Evolutionary conservation across 1,140 invertebrate genomes (phyloP).

Genomic region (Dufourea novaeangliae): DNA sequence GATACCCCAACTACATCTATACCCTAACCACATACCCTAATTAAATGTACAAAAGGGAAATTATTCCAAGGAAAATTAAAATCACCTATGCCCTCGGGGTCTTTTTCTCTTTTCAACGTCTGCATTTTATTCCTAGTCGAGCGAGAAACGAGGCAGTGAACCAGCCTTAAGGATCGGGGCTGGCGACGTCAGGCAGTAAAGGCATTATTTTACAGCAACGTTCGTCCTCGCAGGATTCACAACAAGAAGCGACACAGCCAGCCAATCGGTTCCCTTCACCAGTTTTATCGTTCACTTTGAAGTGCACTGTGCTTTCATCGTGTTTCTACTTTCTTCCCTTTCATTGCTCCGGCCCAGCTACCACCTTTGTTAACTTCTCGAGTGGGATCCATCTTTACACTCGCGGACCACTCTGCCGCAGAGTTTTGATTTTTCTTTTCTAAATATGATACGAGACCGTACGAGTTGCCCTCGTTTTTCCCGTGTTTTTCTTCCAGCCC

Average conservation of each 20-base stretch:
- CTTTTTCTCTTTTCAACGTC: not conserved
- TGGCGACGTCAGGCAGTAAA: slow-evolving; percentile 25
- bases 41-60: too few species aligned
- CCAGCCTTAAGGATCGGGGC: slow-evolving; percentile 42
- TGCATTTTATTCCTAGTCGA: not conserved
- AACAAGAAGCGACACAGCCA: slow-evolving; percentile 20
- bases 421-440: slow-evolving; percentile 13
- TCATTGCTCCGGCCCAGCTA: not conserved
- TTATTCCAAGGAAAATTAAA: not conserved
- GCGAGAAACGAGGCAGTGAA: not conserved
- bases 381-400: not conserved
- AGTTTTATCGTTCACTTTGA: slow-evolving; percentile 38
- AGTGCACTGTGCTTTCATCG: slow-evolving; percentile 26
- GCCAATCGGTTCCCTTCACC: slow-evolving; percentile 41
- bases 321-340: slow-evolving; percentile 22
- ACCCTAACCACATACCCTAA: too few species aligned
- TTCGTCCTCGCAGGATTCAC: slow-evolving; percentile 35
- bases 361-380: slow-evolving; percentile 17
- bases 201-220: slow-evolving; percentile 53
- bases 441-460: not conserved
- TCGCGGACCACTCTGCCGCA: not conserved
- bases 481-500: too few species aligned
- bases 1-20: too few species aligned
- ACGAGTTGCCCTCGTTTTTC: not conserved
- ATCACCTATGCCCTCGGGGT: not conserved